Evolutionary conservation across 1,140 invertebrate species (phyloP).

Genomic region (Globodera ellingtonae): DNA sequence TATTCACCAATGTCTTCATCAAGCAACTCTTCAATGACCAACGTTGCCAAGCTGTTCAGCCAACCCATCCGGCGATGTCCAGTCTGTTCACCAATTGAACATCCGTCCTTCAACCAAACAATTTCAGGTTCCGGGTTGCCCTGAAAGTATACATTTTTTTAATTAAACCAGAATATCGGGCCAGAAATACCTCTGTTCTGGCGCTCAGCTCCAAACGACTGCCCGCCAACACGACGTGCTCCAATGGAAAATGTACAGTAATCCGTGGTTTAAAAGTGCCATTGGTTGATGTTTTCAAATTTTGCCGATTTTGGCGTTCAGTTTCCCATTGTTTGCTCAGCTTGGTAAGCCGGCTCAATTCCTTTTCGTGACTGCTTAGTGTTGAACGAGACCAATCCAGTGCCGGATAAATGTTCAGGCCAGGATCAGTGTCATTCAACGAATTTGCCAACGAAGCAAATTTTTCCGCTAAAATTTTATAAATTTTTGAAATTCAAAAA

Average conservation of each 20-base stretch:
- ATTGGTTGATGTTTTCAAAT: not conserved
- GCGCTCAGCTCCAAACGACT: slow-evolving; percentile 50
- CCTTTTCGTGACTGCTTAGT: not conserved
- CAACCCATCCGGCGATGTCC: slow-evolving; percentile 73
- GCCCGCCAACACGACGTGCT: slow-evolving; percentile 31
- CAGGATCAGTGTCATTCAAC: not conserved
- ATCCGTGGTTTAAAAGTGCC: not conserved
- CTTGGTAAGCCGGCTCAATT: not conserved
- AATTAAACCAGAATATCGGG: too few relatives aligned
- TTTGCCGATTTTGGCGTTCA: not conserved
- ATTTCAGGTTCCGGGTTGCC: slow-evolving; percentile 69
- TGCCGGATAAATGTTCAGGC: not conserved
- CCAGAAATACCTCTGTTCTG: slow-evolving; percentile 72
- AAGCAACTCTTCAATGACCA: slow-evolving; percentile 79
- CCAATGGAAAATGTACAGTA: not conserved
- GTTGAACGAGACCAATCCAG: slow-evolving; percentile 4
- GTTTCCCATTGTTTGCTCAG: slow-evolving; percentile 15
- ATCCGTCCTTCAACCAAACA: slow-evolving; percentile 68
- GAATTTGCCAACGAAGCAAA: not conserved
- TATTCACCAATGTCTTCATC: slow-evolving; percentile 80
- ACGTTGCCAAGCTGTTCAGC: slow-evolving; percentile 70
- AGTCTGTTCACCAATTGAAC: slow-evolving; percentile 66
- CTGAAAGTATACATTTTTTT: slow-evolving; percentile 74
- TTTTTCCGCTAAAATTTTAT: slow-evolving; percentile 8
- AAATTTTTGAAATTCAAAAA: not conserved